Conservation (phyloP, 2,888 invertebrate species). For the Watsonalla binaria region DNA sequence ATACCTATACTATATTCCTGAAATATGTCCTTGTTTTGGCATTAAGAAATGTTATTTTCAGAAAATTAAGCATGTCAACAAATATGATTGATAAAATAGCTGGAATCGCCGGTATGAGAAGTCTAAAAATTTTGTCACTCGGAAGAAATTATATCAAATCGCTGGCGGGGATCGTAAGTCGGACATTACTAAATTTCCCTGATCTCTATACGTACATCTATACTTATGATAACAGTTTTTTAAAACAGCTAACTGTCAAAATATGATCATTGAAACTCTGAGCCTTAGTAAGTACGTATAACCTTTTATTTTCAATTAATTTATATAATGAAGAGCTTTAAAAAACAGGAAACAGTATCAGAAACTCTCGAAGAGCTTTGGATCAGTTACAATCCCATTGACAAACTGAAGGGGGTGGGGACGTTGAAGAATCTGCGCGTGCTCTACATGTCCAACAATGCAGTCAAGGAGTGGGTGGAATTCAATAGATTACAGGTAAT, state of each 20-base stretch:
- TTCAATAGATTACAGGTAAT: slow-evolving; percentile 77
- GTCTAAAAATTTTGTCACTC: slow-evolving; percentile 88
- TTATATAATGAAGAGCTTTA: too few species aligned
- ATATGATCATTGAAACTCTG: too few species aligned
- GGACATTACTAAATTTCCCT: too few species aligned
- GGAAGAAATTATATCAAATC: slow-evolving; percentile 93
- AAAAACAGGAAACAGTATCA: slow-evolving; percentile 85
- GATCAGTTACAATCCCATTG: slow-evolving; percentile 96
- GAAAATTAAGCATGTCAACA: slow-evolving; percentile 92
- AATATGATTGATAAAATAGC: slow-evolving; percentile 96
- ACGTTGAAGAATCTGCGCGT: slow-evolving; percentile 88
- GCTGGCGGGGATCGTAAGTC: slow-evolving; percentile 86
- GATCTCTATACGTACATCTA: background rate
- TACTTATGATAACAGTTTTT: slow-evolving; percentile 3
- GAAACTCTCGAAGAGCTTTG: slow-evolving; percentile 94
- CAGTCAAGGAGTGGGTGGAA: slow-evolving; percentile 93
- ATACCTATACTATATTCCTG: too few species aligned
- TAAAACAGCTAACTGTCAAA: too few species aligned
- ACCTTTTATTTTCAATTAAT: too few species aligned
- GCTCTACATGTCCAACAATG: slow-evolving; percentile 88
- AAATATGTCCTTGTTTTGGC: background rate
- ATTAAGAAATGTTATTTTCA: slow-evolving; percentile 47
- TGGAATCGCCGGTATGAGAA: slow-evolving; percentile 89
- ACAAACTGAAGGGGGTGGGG: slow-evolving; percentile 92
- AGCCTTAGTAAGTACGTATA: too few species aligned